Percentiles rank a stretch among this genome's conserved stretches.
phyloP scores from a whole-genome alignment of 2,113 vertebrate species.

The Harpagus bidentatus region DNA sequence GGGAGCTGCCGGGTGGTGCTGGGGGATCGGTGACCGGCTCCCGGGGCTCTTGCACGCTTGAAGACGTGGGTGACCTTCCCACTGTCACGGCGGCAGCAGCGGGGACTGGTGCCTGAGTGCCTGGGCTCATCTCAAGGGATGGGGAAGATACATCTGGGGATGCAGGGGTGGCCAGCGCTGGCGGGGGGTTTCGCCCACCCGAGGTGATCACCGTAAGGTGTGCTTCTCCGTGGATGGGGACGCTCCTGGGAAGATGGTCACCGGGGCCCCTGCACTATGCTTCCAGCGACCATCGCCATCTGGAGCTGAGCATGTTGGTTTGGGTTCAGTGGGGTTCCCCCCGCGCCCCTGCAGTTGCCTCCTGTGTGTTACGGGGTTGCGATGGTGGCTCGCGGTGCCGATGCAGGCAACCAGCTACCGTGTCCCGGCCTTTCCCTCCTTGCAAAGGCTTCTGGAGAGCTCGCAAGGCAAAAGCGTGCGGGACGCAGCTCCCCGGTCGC shows the following conservation, averaged over 20 bases:
- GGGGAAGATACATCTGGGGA: neutral
- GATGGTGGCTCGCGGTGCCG: neutral
- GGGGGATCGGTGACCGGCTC: accelerated
- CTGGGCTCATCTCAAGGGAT: neutral
- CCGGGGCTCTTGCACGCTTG: accelerated
- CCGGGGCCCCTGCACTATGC: accelerated
- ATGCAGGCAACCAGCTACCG: neutral
- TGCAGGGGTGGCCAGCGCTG: too few species aligned
- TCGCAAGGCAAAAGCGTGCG: accelerated
- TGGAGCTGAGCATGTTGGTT: accelerated
- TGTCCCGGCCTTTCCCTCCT: neutral
- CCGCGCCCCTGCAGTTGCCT: accelerated
- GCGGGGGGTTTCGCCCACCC: accelerated
- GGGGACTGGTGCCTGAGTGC: accelerated
- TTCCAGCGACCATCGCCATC: accelerated
- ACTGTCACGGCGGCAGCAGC: neutral
- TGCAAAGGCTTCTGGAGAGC: neutral
- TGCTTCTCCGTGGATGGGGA: neutral
- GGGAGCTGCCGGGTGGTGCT: accelerated
- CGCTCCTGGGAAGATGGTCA: accelerated
- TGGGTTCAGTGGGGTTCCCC: accelerated
- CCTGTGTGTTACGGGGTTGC: accelerated
- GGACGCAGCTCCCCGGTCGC: neutral
- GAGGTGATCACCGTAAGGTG: accelerated
- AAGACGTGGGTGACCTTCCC: neutral